These are phyloP conservation scores for Dicentrarchus labrax DNA, from an alignment of 2,113 vertebrate species.

Conservation along the genomic window DNA sequence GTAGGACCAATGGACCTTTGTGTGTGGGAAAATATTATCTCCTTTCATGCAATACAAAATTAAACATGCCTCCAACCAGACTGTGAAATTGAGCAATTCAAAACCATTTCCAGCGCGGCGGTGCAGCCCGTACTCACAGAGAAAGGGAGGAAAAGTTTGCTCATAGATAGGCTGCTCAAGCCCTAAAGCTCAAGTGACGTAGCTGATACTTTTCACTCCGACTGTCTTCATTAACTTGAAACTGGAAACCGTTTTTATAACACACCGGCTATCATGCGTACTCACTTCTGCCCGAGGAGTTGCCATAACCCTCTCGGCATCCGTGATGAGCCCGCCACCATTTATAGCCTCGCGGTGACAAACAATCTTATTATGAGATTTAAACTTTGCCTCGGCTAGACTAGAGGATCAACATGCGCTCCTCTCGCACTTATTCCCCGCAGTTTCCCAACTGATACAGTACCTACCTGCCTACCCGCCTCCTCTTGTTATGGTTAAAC, in stretches of 20 bases:
- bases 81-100: slow-evolving; percentile 67
- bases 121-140: slow-evolving; percentile 25
- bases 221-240: slow-evolving; percentile 48
- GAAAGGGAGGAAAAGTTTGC: slow-evolving; percentile 50
- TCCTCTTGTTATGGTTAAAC: slow-evolving; percentile 75
- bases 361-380: slow-evolving; percentile 87
- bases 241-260: not conserved
- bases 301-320: slow-evolving; percentile 65
- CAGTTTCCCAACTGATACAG: slow-evolving; percentile 64
- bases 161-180: slow-evolving; percentile 23
- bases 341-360: slow-evolving; percentile 80
- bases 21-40: slow-evolving; percentile 18
- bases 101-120: slow-evolving; percentile 34
- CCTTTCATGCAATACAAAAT: slow-evolving; percentile 54
- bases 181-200: slow-evolving; percentile 45
- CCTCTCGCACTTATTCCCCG: slow-evolving; percentile 62
- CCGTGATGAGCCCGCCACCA: slow-evolving; percentile 75
- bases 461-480: slow-evolving; percentile 36
- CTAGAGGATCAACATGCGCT: slow-evolving; percentile 81
- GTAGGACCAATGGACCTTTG: slow-evolving; percentile 34
- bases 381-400: slow-evolving; percentile 83
- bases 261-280: slow-evolving; percentile 1
- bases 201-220: slow-evolving; percentile 19
- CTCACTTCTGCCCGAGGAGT: slow-evolving; percentile 49
- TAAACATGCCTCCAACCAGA: slow-evolving; percentile 56